Evolutionary conservation across 37 sponge, comb jelly and placozoan genomes (phyloP).

Genomic region (Theonella swinhoei): DNA sequence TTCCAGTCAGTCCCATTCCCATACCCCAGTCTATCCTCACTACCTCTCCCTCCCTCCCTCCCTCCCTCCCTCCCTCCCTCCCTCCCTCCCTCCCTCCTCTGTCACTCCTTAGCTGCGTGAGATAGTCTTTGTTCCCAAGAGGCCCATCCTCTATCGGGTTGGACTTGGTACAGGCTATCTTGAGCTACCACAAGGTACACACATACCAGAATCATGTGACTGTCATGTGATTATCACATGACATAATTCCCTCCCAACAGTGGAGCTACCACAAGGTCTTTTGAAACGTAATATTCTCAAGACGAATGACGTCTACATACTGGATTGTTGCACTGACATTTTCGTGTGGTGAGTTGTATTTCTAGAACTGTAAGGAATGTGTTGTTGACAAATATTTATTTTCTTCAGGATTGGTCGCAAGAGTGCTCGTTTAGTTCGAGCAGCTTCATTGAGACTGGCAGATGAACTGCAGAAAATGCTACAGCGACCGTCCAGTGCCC

Average conservation of each 20-base stretch:
- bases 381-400: too few relatives aligned
- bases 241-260: neutral
- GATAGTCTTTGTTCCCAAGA: neutral
- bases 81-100: neutral
- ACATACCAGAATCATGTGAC: neutral
- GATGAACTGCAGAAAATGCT: conserved; percentile 77
- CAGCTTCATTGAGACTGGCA: conserved; percentile 86
- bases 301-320: conserved; percentile 75
- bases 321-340: conserved; percentile 84
- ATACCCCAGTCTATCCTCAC: neutral
- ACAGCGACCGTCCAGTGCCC: conserved; percentile 60
- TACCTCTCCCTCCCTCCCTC: conserved; percentile 19
- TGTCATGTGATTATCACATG: neutral
- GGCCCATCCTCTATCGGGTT: conserved; percentile 66
- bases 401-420: conserved; percentile 85
- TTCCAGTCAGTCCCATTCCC: conserved; percentile 25
- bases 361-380: too few relatives aligned
- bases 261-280: conserved; percentile 45
- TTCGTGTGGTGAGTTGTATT: conserved; percentile 86
- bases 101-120: neutral
- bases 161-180: conserved; percentile 90
- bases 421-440: conserved; percentile 81
- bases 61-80: conserved; percentile 14
- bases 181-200: conserved; percentile 93
- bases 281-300: conserved; percentile 51